Evolutionary conservation across 2,888 invertebrate species (phyloP).

Genomic region (Dynastes hyllus): DNA sequence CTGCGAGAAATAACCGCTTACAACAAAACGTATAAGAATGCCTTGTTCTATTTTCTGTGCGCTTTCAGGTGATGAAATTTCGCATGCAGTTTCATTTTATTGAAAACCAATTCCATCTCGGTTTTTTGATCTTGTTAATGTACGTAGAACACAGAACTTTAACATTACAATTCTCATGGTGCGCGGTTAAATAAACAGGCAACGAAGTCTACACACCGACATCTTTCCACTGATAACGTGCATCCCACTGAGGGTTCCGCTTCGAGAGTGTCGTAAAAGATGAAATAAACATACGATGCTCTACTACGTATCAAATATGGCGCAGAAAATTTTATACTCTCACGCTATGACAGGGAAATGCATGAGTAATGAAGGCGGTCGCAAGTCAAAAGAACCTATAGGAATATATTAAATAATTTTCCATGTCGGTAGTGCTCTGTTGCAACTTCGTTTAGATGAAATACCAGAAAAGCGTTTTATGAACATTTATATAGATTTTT

Average conservation of each 20-base stretch:
- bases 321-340: conserved; percentile 11
- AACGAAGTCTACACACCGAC: neutral
- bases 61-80: no score
- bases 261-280: conserved; percentile 24
- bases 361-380: conserved; percentile 8
- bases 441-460: neutral
- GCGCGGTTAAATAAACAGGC: conserved; percentile 7
- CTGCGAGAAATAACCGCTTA: no score
- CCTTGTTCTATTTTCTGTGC: no score
- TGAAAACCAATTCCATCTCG: neutral
- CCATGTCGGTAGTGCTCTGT: neutral
- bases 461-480: no score
- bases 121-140: neutral
- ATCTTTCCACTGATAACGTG: neutral
- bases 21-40: no score
- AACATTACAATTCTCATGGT: conserved; percentile 1
- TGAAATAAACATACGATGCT: conserved; percentile 25
- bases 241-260: conserved; percentile 6
- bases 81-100: neutral
- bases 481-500: no score
- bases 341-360: conserved; percentile 23
- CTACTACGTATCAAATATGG: conserved; percentile 1
- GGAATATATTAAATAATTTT: neutral
- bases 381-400: no score
- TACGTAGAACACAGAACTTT: neutral